Evolutionary conservation across 2,888 invertebrate species (phyloP), one percentile per base, ranked within the genome.

Genomic region (Tryphoninae sp.): DNA sequence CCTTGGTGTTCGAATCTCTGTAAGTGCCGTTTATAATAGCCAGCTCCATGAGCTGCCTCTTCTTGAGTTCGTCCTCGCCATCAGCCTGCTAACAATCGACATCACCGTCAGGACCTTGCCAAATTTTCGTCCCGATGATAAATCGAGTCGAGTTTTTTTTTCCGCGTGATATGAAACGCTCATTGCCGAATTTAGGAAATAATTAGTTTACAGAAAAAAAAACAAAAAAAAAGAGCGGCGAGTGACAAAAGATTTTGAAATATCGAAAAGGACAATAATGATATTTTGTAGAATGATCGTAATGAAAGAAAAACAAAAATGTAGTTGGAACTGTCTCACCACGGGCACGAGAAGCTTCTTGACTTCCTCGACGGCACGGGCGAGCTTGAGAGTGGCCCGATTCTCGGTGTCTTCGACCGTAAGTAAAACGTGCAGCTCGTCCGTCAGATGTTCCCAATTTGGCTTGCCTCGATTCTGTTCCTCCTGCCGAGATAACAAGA

Each of bases 11-110:
- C 82, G 98, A 98, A 93, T 99, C 98, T 92, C 99, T 96, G 94
- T 99, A 99, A 76, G 99, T 99, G 92, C 99, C 99, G 92, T 99
- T 99, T 92, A 99, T 99, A 91, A 99, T 99, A 90, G 99, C 99
- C 92, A 99, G 94, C 93, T 99, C 99, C 99, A 99, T 99, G 89
- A 99, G 94, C 93, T 99, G 99, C 92, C 99, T 96, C 93, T 99
- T 99, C 95, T 99, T 99, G 91, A 99, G 94, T 93, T 99, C 99
- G 93, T 99, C 99, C 94, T 99, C 99, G 84, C 99, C 99, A 93
- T 99, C 99, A 84, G 99, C 98, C 98, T 99, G 96, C 95, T 96
- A 89, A 90, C 88, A 91, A 89, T 88, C 88, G 88, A 91, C 79
- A 89, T 89, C 84, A 88, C 80, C 89, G 89, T 91, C 90, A 89